Evolutionary conservation across 2,888 invertebrate species (phyloP), one percentile per base, ranked within the genome.

Genomic region (Eumacrocentrus americanus): DNA sequence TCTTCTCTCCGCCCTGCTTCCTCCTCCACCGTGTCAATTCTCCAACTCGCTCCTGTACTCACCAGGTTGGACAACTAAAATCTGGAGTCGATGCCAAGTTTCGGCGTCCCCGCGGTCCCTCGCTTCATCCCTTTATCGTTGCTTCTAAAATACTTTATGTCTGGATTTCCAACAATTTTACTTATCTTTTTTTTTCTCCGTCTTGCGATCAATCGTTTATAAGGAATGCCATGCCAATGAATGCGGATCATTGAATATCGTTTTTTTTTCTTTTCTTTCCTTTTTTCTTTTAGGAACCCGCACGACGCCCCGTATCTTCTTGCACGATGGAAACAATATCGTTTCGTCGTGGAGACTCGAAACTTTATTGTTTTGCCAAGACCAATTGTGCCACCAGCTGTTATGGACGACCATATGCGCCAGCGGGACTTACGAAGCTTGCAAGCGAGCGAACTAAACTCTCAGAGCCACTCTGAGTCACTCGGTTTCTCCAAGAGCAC

Each of bases 1-100:
- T 44, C 34, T n/a, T n/a, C n/a, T n/a, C n/a, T n/a, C 38, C 12
- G 35, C 29, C 50, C 51, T 47, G 20, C 48, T 40, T 42, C n/a
- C n/a, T n/a, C n/a, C n/a, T n/a, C 35, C 40, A 51, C 62, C 59
- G 63, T 67, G 67, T 64, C 67, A 67, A 67, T 67, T 66, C 64
- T 57, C 59, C 63, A 66, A 66, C 64, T 62, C 61, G 44, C 55
- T 60, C 54, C 54, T 25, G 40, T 22, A 23, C 22, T 38, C 52
- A 37, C 44, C 58, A 52, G 64, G 58, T 66, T 60, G 68, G 68
- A 69, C 70, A 72, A 72, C 69, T 63, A 65, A 72, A 75, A 75
- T 72, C 70, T 70, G 63, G 69, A 73, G 68, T 59, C 73, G 68
- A 72, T 73, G 75, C 74, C 74, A 77, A 75, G 70, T 76, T 72